phyloP scores from a whole-genome alignment of 2,888 invertebrate genomes.

The Coelinius sp. region DNA sequence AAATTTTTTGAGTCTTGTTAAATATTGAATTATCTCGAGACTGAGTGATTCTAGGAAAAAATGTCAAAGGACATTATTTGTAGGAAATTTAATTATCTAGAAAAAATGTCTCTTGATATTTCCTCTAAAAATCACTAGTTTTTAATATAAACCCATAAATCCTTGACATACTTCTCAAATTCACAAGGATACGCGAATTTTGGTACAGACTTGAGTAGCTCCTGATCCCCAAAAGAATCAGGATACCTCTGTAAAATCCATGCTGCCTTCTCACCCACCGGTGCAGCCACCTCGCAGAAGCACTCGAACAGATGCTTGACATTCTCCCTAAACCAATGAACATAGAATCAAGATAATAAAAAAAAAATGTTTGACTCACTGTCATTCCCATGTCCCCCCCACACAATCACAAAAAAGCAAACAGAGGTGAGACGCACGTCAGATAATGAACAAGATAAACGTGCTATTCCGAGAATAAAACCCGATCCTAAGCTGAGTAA shows the following conservation, averaged over 20 bases:
- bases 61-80: too few relatives aligned
- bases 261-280: conserved; percentile 76
- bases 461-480: not conserved
- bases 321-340: conserved; percentile 76
- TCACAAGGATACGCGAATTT: conserved; percentile 93
- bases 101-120: too few relatives aligned
- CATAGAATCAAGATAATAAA: not conserved
- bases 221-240: conserved; percentile 85
- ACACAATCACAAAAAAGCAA: not conserved
- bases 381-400: not conserved
- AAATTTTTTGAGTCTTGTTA: not conserved
- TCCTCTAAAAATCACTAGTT: too few relatives aligned
- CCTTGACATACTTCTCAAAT: conserved; percentile 81
- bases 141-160: too few relatives aligned
- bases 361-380: not conserved
- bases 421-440: too few relatives aligned
- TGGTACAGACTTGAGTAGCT: conserved; percentile 88
- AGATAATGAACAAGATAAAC: not conserved
- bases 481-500: not conserved
- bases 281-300: conserved; percentile 85
- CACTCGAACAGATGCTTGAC: conserved; percentile 85
- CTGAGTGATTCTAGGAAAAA: too few relatives aligned
- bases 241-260: conserved; percentile 90
- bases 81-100: too few relatives aligned
- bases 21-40: too few relatives aligned